phyloP scores from a whole-genome alignment of 2,888 invertebrate genomes.

The Malacosoma neustria region DNA sequence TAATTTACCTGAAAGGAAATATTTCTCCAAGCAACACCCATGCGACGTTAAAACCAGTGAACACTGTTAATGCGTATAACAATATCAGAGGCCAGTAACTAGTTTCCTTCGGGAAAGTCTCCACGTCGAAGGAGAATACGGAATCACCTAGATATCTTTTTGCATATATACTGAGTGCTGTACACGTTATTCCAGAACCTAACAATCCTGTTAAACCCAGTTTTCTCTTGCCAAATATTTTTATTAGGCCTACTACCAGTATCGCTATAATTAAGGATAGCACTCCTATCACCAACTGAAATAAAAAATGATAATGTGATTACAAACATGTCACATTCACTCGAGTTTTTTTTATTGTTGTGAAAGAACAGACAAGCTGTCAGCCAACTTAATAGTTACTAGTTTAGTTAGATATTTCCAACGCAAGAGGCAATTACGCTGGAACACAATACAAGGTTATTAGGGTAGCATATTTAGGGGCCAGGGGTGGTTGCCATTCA shows the following conservation, averaged over 20 bases:
- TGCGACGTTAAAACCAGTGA: slow-evolving; percentile 52
- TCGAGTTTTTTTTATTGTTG: no score
- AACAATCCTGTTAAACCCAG: slow-evolving; percentile 48
- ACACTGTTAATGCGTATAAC: slow-evolving; percentile 42
- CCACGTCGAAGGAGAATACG: slow-evolving; percentile 47
- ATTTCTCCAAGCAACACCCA: slow-evolving; percentile 73
- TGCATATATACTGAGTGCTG: slow-evolving; percentile 53
- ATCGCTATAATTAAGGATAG: slow-evolving; percentile 49
- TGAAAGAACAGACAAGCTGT: no score
- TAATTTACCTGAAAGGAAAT: slow-evolving; percentile 71
- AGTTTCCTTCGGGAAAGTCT: slow-evolving; percentile 37
- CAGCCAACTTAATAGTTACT: no score
- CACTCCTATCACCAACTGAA: slow-evolving; percentile 53
- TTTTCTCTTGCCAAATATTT: slow-evolving; percentile 54
- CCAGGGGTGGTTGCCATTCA: no score
- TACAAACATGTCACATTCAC: no score
- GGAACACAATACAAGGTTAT: no score
- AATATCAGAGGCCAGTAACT: slow-evolving; percentile 44
- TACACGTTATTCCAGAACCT: slow-evolving; percentile 40
- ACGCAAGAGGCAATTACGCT: no score
- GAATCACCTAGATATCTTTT: slow-evolving; percentile 31
- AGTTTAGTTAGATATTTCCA: no score
- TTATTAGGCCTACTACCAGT: slow-evolving; percentile 43
- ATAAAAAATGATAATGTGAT: slow-evolving; percentile 5
- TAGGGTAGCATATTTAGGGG: no score